Evolutionary conservation across 2,797 vertebrate genomes (phyloP).

Genomic region (Botia almorhae): DNA sequence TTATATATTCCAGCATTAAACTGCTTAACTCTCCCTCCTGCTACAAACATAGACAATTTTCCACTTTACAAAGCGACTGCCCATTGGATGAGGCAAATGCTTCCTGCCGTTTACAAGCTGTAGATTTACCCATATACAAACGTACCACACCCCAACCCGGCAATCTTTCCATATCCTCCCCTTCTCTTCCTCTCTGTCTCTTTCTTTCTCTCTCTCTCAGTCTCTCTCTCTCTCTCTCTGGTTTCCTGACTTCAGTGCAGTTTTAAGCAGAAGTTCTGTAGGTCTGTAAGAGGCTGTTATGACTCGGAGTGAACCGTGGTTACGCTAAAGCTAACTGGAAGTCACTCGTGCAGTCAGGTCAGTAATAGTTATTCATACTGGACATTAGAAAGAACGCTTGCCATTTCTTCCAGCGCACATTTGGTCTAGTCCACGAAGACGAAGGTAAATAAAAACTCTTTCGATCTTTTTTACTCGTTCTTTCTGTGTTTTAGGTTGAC

Average conservation of each 20-base stretch:
- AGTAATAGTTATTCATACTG: background rate
- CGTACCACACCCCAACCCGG: slow-evolving; percentile 32
- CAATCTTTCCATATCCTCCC: slow-evolving; percentile 25
- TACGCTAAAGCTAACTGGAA: slow-evolving; percentile 28
- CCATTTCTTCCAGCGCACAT: background rate
- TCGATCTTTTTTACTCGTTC: background rate
- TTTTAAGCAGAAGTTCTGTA: slow-evolving; percentile 43
- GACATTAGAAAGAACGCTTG: background rate
- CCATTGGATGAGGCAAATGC: slow-evolving; percentile 39
- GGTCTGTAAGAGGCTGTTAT: slow-evolving; percentile 26
- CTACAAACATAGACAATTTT: background rate
- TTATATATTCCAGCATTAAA: background rate
- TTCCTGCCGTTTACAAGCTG: slow-evolving; percentile 6
- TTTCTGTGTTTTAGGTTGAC: background rate
- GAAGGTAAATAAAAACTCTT: background rate
- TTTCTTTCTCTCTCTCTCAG: background rate
- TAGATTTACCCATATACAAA: slow-evolving; percentile 43
- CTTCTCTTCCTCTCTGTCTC: background rate
- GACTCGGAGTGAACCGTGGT: slow-evolving; percentile 35
- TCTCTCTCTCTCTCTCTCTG: slow-evolving; percentile 29
- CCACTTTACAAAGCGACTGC: background rate
- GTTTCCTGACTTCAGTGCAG: slow-evolving; percentile 23
- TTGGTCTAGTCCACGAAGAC: background rate
- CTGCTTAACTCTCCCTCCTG: background rate
- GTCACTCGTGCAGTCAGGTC: slow-evolving; percentile 22